Base-by-base conservation (phyloP, 2,113 vertebrate genomes). In the Amphilophus citrinellus region DNA sequence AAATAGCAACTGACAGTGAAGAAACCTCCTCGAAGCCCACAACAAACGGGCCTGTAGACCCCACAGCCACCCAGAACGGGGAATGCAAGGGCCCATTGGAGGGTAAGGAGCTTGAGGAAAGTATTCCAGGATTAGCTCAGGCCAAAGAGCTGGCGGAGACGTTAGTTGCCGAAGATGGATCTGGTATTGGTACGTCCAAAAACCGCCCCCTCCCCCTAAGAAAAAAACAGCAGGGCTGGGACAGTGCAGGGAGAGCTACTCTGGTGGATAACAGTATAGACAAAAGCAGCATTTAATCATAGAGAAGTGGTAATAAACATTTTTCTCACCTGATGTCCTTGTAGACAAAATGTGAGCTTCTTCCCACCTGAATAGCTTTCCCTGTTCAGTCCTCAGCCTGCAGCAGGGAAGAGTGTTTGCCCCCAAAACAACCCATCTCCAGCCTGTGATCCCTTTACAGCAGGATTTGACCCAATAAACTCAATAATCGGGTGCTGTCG, bases 81-180 rank as follows among this genome's bases (percentile, higher is more conserved):
- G 96, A 96, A 58, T 84, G 95, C 47, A 96, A 96, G 93, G 96
- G 93, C 90, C 89, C 96, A 4, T 91, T 96, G 87, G 96, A 95
- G 79, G 95, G 96, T 95, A 97, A 97, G 93, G 89, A 93, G 88
- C 87, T 95, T 82, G 97, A 97, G 0, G 97, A 97, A 61, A 96
- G 91, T 83, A 94, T 97, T 86, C 95, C 96, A 4, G 97, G 97
- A 85, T 96, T 99, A 82, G 97, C 98, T 91, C 97, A 97, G 95
- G 97, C 97, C 95, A 99, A 99, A 96, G 97, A 99, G 95, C 97
- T 99, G 37, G 97, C 97, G 0, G 97, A 98, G 96, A 97, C 97
- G 95, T 97, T 99, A 78, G 98, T 98, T 0, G 96, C 97, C 0
- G 97, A 99, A 14, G 97, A 98, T 1, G 97, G 97, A 97, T 92